Percentiles rank a stretch among this genome's conserved stretches.
Evolutionary conservation across 2,113 vertebrate species (phyloP).

Genomic region (Callorhinus ursinus): DNA sequence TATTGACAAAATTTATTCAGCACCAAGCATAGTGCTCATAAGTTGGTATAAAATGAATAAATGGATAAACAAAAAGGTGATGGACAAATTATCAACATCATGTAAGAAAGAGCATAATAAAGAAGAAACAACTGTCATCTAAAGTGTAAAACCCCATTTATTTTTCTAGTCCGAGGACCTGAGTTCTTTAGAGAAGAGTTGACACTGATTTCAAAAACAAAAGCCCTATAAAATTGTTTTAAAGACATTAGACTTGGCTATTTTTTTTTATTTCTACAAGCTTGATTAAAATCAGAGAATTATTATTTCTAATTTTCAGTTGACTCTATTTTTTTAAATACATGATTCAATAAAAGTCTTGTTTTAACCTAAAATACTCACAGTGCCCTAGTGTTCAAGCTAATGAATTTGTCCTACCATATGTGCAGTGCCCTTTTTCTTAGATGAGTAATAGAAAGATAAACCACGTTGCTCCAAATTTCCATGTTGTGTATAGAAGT

Average conservation of each 20-base stretch:
- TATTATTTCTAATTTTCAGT: background rate
- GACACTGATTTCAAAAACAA: background rate
- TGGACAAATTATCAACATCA: background rate
- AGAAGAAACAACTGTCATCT: background rate
- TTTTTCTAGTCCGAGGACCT: background rate
- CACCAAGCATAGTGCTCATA: background rate
- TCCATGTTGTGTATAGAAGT: background rate
- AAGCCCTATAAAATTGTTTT: background rate
- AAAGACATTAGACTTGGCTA: background rate
- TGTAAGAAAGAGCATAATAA: background rate
- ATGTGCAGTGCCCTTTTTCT: background rate
- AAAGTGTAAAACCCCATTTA: background rate
- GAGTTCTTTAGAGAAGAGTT: background rate
- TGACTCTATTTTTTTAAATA: background rate
- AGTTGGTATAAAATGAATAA: background rate
- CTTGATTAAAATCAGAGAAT: background rate
- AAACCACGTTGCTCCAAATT: background rate
- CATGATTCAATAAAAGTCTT: background rate
- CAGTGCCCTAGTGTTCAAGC: fast-evolving
- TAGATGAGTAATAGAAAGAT: background rate
- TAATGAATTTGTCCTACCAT: background rate
- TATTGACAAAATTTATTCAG: background rate
- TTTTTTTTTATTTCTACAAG: background rate
- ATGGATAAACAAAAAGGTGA: background rate
- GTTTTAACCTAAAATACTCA: background rate